Percentiles rank a stretch among this genome's conserved stretches.
Evolutionary conservation across 2,113 vertebrate species (phyloP).

Genomic region (Heterotis niloticus): DNA sequence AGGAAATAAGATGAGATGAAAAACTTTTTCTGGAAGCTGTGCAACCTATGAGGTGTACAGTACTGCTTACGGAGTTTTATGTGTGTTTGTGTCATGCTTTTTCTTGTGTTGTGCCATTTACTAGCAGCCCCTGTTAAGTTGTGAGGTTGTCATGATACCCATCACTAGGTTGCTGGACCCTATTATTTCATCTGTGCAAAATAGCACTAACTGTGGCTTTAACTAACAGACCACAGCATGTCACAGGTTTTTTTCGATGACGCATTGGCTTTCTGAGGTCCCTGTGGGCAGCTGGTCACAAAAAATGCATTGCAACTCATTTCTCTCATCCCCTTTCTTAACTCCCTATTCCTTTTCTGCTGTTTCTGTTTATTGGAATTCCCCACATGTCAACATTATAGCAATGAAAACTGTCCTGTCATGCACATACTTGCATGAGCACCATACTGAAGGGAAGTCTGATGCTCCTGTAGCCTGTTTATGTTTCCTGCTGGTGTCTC

Average conservation of each 20-base stretch:
- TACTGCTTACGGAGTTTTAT: too few species aligned
- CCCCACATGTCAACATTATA: background rate
- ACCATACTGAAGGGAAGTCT: background rate
- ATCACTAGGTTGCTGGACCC: background rate
- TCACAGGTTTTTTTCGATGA: background rate
- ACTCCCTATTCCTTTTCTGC: background rate
- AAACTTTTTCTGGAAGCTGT: too few species aligned
- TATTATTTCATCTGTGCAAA: constrained; percentile 1
- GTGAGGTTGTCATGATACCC: background rate
- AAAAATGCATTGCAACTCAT: background rate
- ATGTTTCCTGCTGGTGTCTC: background rate
- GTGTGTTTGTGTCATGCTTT: too few species aligned
- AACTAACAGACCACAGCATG: background rate
- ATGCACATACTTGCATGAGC: background rate
- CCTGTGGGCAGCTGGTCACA: background rate
- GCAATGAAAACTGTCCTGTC: background rate
- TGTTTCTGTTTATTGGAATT: background rate
- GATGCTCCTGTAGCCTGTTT: background rate
- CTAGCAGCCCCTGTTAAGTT: background rate
- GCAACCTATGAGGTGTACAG: too few species aligned
- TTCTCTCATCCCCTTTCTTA: background rate
- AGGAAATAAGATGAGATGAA: too few species aligned
- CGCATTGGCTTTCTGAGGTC: background rate
- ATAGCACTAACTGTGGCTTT: background rate
- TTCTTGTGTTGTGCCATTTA: background rate